A percentile compares a stretch with the other conserved stretches of the same genome.
phyloP scores from a whole-genome alignment of 2,888 invertebrate genomes.

The Cantharis rufa region DNA sequence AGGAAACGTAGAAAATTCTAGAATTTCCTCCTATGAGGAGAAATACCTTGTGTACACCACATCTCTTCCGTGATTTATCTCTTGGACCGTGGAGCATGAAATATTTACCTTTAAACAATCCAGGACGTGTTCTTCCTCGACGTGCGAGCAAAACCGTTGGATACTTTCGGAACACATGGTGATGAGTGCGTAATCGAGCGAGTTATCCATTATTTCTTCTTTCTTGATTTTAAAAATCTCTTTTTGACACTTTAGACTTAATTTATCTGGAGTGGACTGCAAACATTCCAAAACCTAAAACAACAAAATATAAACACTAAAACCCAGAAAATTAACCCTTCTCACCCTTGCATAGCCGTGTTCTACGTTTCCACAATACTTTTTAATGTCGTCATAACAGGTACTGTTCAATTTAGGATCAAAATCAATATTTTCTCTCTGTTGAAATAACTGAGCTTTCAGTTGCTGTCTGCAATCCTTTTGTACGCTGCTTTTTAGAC shows the following conservation, averaged over 20 bases:
- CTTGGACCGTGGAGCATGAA: too few species aligned
- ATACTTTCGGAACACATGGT: conserved; percentile 87
- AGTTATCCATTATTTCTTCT: conserved; percentile 84
- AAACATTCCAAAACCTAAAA: conserved; percentile 81
- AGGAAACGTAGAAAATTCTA: too few species aligned
- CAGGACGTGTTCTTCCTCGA: conserved; percentile 70
- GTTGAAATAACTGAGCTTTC: conserved; percentile 87
- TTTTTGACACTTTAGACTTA: conserved; percentile 74
- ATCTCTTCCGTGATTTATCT: neutral
- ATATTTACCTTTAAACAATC: conserved; percentile 74
- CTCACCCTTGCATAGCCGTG: conserved; percentile 67
- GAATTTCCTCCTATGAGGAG: too few species aligned
- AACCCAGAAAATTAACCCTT: conserved; percentile 9
- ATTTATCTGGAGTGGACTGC: conserved; percentile 62
- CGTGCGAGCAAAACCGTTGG: conserved; percentile 78
- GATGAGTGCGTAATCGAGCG: conserved; percentile 83
- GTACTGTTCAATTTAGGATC: conserved; percentile 83
- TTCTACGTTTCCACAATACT: conserved; percentile 69
- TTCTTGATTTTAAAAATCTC: conserved; percentile 84
- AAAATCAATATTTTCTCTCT: conserved; percentile 84
- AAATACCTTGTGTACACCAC: too few species aligned
- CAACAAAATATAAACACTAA: neutral
- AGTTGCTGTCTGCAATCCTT: conserved; percentile 91
- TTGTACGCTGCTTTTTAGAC: conserved; percentile 76
- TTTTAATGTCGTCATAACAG: conserved; percentile 78